Evolutionary conservation across 2,113 vertebrate species (phyloP).

Genomic region (Cyanoderma ruficeps): DNA sequence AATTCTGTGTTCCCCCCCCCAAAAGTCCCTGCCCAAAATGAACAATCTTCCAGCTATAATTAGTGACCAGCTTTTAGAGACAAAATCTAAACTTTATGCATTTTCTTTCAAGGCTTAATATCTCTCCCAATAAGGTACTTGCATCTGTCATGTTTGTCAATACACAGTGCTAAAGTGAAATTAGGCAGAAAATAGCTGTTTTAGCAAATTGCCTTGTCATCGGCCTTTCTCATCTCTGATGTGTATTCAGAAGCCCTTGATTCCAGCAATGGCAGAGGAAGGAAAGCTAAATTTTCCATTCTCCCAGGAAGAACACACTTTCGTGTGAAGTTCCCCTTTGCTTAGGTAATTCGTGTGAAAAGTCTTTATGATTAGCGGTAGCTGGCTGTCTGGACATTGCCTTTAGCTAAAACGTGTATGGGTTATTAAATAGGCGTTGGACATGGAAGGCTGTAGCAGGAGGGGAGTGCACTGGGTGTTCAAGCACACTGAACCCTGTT

Average conservation of each 20-base stretch:
- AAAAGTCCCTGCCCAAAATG: accelerated
- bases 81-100: background rate
- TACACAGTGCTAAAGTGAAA: slow-evolving; percentile 1
- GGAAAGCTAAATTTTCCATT: background rate
- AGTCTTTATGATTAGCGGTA: background rate
- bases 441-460: background rate
- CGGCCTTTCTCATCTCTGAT: background rate
- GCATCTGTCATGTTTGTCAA: slow-evolving; percentile 2
- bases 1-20: background rate
- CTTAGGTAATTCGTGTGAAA: background rate
- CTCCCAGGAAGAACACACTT: background rate
- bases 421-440: background rate
- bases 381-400: background rate
- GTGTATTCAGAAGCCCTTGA: background rate
- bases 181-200: slow-evolving; percentile 25
- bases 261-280: background rate
- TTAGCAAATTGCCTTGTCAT: background rate
- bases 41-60: background rate
- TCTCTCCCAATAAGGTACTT: background rate
- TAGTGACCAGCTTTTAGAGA: background rate
- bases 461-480: background rate
- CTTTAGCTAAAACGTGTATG: background rate
- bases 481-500: background rate
- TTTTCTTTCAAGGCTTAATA: background rate
- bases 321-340: background rate